Percentiles rank a stretch among this genome's conserved stretches.
phyloP scores from a whole-genome alignment of 2,113 vertebrate genomes.

The Heterotilapia buettikoferi region DNA sequence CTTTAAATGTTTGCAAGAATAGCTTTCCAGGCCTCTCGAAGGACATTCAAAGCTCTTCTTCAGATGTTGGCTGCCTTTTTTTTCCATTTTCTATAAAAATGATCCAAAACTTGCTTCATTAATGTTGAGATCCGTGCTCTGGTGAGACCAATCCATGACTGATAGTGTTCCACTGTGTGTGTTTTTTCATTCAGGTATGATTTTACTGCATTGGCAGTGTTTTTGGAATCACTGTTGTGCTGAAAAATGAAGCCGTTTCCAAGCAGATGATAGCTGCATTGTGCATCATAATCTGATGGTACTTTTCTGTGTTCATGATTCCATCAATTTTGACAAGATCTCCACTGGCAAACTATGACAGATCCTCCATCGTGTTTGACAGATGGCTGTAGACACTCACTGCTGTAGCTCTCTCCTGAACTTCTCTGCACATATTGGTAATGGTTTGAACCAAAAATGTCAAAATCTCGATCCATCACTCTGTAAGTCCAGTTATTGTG shows the following conservation, averaged over 20 bases:
- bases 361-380: not conserved
- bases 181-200: not conserved
- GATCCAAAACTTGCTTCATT: not conserved
- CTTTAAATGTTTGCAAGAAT: not conserved
- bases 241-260: not conserved
- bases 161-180: not conserved
- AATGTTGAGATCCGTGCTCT: not conserved
- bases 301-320: not conserved
- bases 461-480: not conserved
- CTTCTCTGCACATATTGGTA: not conserved
- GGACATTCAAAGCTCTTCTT: not conserved
- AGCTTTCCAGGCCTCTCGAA: not conserved
- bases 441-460: not conserved
- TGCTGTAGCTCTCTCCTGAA: not conserved
- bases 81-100: not conserved
- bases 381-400: not conserved
- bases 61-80: not conserved
- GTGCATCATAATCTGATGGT: not conserved
- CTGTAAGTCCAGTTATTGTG: not conserved
- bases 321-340: not conserved
- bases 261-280: not conserved
- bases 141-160: not conserved
- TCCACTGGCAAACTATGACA: not conserved
- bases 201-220: not conserved
- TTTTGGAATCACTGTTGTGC: not conserved